phyloP scores from a whole-genome alignment of 2,888 invertebrate species.

The Archaeoteleia sp. region DNA sequence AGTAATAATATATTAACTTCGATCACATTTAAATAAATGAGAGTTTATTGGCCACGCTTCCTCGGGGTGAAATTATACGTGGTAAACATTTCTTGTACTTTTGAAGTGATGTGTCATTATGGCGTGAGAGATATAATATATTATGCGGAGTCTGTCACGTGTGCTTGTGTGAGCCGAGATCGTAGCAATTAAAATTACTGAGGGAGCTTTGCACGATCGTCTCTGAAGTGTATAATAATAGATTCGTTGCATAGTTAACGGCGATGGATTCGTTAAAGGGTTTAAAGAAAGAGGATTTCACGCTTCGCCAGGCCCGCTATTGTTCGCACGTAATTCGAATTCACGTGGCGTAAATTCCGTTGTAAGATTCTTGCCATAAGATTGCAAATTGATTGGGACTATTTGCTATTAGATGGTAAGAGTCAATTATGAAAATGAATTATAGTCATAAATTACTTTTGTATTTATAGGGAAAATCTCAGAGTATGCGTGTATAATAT shows the following conservation, averaged over 20 bases:
- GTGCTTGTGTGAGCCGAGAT: slow-evolving; percentile 49
- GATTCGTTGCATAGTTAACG: slow-evolving; percentile 56
- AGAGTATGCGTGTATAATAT: no score
- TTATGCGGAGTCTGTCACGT: slow-evolving; percentile 48
- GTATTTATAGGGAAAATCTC: no score
- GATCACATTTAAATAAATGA: no score
- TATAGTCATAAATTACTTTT: no score
- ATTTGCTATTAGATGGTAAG: slow-evolving; percentile 43
- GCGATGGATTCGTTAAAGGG: slow-evolving; percentile 56
- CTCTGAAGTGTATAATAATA: slow-evolving; percentile 56
- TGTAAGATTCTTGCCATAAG: slow-evolving; percentile 50
- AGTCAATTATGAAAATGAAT: slow-evolving; percentile 42
- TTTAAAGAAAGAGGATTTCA: slow-evolving; percentile 58
- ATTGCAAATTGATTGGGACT: slow-evolving; percentile 51
- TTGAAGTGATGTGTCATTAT: slow-evolving; percentile 38
- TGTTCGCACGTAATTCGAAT: slow-evolving; percentile 55
- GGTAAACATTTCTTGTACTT: slow-evolving; percentile 28
- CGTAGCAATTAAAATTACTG: slow-evolving; percentile 54
- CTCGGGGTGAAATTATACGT: not conserved
- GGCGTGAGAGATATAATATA: slow-evolving; percentile 47
- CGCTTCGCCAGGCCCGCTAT: slow-evolving; percentile 53
- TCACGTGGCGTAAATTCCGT: slow-evolving; percentile 53
- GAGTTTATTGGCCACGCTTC: no score
- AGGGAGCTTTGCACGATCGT: slow-evolving; percentile 54
- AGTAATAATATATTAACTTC: no score